Conservation (phyloP, 53 echinoderm and acorn worm genomes). For the Apostichopus leukothele region DNA sequence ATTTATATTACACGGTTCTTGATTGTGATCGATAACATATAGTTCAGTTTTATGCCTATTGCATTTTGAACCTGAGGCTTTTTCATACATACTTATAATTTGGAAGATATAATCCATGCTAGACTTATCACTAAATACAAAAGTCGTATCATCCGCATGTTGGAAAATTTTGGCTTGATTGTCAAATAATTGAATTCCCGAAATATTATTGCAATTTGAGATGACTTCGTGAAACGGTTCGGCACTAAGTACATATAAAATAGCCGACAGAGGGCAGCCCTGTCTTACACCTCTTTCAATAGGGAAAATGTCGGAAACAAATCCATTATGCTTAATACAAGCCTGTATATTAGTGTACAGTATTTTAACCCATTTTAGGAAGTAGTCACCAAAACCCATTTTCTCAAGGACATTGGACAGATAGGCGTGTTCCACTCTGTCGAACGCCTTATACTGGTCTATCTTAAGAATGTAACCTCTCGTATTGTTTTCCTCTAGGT, state of each 20-base stretch:
- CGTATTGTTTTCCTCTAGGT: not conserved
- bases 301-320: not conserved
- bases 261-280: conserved; percentile 40
- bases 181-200: not conserved
- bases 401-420: not conserved
- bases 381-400: conserved; percentile 30
- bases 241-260: conserved; percentile 39
- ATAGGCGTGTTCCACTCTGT: conserved; percentile 6
- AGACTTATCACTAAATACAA: not conserved
- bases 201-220: not conserved
- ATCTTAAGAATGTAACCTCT: not conserved
- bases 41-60: conserved; percentile 1
- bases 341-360: conserved; percentile 21
- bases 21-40: not conserved
- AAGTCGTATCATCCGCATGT: conserved; percentile 28
- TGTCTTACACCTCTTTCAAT: conserved; percentile 25
- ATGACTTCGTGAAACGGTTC: conserved; percentile 31
- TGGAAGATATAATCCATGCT: not conserved
- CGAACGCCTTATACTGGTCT: conserved; percentile 5
- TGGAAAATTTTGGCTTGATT: not conserved
- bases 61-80: not conserved
- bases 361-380: conserved; percentile 30
- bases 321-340: conserved; percentile 21
- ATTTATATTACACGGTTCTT: not conserved
- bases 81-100: not conserved